Percentiles rank a stretch among this genome's conserved stretches.
These are phyloP conservation scores for Coleophora flavipennella DNA, from an alignment of 2,888 invertebrate species.

Conservation along the genomic window DNA sequence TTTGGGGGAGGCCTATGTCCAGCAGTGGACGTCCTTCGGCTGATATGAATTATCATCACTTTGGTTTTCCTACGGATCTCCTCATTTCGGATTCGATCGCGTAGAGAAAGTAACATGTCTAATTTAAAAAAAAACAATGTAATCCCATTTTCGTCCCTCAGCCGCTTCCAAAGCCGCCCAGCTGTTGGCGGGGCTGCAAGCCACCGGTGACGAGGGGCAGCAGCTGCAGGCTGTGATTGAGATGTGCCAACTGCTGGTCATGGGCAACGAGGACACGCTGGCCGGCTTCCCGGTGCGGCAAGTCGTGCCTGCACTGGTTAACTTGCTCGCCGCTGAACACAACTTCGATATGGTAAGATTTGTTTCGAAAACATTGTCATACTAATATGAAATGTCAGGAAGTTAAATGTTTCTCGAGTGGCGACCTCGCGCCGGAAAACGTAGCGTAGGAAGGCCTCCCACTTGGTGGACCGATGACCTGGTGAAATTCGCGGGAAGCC, in stretches of 20 bases:
- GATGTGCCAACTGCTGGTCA: conserved; percentile 98
- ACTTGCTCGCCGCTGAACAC: conserved; percentile 94
- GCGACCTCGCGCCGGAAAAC: too few relatives aligned
- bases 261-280: conserved; percentile 99
- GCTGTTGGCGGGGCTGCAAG: conserved; percentile 91
- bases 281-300: conserved; percentile 99
- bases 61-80: too few relatives aligned
- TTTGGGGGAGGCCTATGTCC: too few relatives aligned
- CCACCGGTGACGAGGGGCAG: conserved; percentile 94
- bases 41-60: too few relatives aligned
- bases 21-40: too few relatives aligned
- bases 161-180: conserved; percentile 89
- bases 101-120: too few relatives aligned
- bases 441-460: too few relatives aligned
- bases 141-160: neutral
- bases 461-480: too few relatives aligned
- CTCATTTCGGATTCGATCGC: too few relatives aligned
- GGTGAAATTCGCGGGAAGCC: too few relatives aligned
- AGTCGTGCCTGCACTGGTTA: conserved; percentile 95
- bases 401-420: too few relatives aligned
- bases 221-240: conserved; percentile 97
- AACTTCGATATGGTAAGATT: conserved; percentile 94
- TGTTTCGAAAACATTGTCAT: neutral
- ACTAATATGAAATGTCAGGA: neutral
- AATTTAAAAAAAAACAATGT: too few relatives aligned